Evolutionary conservation across 2,113 vertebrate species (phyloP).

Genomic region (Theristicus caerulescens): DNA sequence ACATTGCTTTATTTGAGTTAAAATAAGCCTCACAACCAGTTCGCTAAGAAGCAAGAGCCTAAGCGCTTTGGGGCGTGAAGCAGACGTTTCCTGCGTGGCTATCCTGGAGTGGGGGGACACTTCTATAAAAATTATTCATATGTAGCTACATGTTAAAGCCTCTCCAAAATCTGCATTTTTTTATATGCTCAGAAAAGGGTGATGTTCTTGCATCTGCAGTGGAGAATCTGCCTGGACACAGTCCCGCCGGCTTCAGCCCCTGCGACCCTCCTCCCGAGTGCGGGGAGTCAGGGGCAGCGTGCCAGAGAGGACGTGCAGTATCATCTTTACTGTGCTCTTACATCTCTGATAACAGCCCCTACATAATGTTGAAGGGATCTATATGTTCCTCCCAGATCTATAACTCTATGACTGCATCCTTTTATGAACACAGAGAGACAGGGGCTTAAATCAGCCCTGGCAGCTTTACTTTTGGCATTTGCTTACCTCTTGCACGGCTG

Average conservation of each 20-base stretch:
- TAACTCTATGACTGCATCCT: background rate
- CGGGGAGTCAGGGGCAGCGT: accelerated
- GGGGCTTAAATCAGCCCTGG: background rate
- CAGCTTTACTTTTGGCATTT: background rate
- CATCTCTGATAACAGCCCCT: background rate
- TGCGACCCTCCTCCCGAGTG: background rate
- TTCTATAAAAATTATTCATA: background rate
- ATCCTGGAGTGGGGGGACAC: background rate
- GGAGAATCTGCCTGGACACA: background rate
- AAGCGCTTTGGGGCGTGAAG: background rate
- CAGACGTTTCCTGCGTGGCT: background rate
- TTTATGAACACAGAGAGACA: background rate
- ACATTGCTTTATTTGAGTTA: background rate
- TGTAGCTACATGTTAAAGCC: background rate
- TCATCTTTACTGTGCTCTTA: background rate
- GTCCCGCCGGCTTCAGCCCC: background rate
- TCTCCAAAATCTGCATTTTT: background rate
- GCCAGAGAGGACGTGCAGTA: background rate
- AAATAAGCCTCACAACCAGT: background rate
- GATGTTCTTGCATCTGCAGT: background rate
- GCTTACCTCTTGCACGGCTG: background rate
- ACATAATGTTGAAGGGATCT: background rate
- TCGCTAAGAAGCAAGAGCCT: background rate
- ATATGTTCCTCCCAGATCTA: background rate
- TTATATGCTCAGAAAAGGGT: background rate